A percentile compares a stretch with the other conserved stretches of the same genome.
Evolutionary conservation across 2,113 vertebrate genomes (phyloP).

Genomic region (Nerophis ophidion): DNA sequence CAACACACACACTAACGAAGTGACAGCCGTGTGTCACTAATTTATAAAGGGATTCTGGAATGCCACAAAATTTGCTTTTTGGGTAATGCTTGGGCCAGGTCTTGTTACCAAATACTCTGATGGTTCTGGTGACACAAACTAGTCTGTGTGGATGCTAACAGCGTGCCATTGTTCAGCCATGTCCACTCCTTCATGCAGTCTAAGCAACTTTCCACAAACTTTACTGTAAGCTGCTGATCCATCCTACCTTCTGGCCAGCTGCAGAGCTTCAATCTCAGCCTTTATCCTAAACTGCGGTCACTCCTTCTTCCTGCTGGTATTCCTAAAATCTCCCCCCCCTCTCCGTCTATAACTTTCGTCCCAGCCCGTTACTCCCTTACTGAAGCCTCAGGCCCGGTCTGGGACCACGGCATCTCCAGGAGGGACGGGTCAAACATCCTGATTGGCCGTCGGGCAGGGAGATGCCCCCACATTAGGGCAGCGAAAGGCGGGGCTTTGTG

Average conservation of each 20-base stretch:
- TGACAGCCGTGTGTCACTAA: constrained; percentile 9
- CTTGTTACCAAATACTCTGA: constrained; percentile 30
- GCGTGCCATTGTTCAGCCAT: constrained; percentile 46
- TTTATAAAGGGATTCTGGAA: background rate
- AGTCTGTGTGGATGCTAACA: constrained; percentile 38
- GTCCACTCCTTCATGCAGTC: constrained; percentile 1
- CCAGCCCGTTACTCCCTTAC: constrained; percentile 59
- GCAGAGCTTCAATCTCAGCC: constrained; percentile 14
- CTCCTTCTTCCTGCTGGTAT: constrained; percentile 14
- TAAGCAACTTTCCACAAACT: background rate
- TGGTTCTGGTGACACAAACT: constrained; percentile 38
- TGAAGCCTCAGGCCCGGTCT: constrained; percentile 53
- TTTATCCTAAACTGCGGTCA: constrained; percentile 8
- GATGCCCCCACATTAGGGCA: constrained; percentile 67
- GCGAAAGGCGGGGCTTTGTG: constrained; percentile 29
- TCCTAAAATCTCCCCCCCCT: constrained; percentile 8
- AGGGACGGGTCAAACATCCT: constrained; percentile 27
- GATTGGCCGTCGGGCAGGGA: constrained; percentile 59
- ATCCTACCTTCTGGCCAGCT: constrained; percentile 10
- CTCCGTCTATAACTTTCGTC: constrained; percentile 25
- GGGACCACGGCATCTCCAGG: constrained; percentile 50
- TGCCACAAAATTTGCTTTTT: background rate
- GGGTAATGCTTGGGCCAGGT: background rate
- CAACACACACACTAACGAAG: constrained; percentile 46
- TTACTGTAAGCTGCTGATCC: background rate